Evolutionary conservation across 2,797 vertebrate species (phyloP), one percentile per base, ranked within the genome.

Genomic region (Anniella stebbinsi): DNA sequence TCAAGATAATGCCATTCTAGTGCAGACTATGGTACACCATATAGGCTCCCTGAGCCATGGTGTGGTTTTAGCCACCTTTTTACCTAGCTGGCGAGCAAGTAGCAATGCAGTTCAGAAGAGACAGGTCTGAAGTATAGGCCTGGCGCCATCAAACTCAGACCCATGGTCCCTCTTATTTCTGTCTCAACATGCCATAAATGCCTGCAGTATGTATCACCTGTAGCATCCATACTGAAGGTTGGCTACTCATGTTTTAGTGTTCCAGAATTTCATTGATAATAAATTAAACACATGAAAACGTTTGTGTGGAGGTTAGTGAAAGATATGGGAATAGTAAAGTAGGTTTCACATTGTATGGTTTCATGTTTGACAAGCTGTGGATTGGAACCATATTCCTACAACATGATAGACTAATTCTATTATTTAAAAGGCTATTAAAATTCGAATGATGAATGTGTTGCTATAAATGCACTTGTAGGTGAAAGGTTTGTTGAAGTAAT

Each of bases 381-480:
- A 77, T 77, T 25, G 23, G 51, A 80, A 82, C 51, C 18, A 45
- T 76, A 38, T 48, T 63, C 2, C 73, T 12, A 86, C 51, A 63
- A 84, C 45, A 69, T 30, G 15, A 77, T 23, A 66, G 57, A 87
- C 9, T 36, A 76, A 84, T 18, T 38, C 25, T 3, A 82, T 21
- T 36, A 77, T 83, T 54, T 63, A 93, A 86, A 91, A 93, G 67
- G 23, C 89, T 77, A 70, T 87, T 88, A 80, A 76, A 92, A 87
- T 86, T 36, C 90, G 93, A 94, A 88, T 91, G 83, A 90, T 90
- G n/a, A 86, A 60, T 33, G 70, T n/a, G 7, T 15, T 84, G n/a
- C 18, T 10, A 94, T 90, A 57, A 91, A 93, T 76, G 80, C 12
- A 91, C 90, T 90, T 83, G 92, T 86, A 91, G 84, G 92, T 84